phyloP scores from a whole-genome alignment of 2,113 vertebrate species.

The Eurystomus gularis region DNA sequence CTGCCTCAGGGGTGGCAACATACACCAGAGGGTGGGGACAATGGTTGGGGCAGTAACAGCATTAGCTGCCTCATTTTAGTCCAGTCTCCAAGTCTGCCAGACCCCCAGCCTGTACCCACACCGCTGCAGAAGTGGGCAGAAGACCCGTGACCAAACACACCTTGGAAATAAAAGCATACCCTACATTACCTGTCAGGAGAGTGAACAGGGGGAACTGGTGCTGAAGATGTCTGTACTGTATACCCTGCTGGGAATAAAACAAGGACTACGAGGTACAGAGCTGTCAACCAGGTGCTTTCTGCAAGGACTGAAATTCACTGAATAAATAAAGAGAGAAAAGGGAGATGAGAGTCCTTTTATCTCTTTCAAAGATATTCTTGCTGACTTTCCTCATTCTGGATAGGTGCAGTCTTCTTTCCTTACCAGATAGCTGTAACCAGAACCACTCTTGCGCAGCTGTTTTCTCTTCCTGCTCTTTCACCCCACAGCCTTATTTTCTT shows the following conservation, averaged over 20 bases:
- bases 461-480: not conserved
- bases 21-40: not conserved
- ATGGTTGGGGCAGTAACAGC: not conserved
- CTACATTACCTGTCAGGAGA: accelerated
- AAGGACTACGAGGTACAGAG: conserved; percentile 14
- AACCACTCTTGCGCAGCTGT: not conserved
- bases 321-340: conserved; percentile 56
- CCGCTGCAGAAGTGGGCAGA: accelerated
- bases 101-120: not conserved
- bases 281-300: conserved; percentile 53
- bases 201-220: not conserved
- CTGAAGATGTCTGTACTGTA: not conserved
- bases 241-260: conserved; percentile 16
- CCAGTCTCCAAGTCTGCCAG: not conserved
- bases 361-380: conserved; percentile 19
- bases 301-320: conserved; percentile 49
- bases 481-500: not conserved
- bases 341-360: conserved; percentile 25
- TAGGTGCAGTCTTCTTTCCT: not conserved
- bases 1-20: conserved; percentile 43
- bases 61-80: not conserved
- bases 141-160: not conserved
- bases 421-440: not conserved
- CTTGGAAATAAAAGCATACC: not conserved
- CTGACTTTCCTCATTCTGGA: not conserved